phyloP scores from a whole-genome alignment of 2,888 invertebrate genomes.

The Oscheius myriophilus region DNA sequence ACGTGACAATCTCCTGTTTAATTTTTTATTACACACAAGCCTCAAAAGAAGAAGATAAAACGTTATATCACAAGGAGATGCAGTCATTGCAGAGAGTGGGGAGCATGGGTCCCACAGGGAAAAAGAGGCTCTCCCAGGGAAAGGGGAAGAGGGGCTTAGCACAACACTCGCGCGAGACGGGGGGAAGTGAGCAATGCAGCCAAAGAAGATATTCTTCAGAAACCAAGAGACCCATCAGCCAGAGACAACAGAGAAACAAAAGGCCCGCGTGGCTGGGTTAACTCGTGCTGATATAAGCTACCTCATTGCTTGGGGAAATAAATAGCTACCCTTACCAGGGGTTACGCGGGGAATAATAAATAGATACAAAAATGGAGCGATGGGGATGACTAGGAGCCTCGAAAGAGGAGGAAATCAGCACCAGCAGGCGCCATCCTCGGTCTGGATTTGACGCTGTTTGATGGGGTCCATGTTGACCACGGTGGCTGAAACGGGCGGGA shows the following conservation, averaged over 20 bases:
- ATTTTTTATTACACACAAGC: slow-evolving; percentile 16
- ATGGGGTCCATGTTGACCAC: slow-evolving; percentile 69
- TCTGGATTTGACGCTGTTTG: slow-evolving; percentile 67
- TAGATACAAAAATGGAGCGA: slow-evolving; percentile 16
- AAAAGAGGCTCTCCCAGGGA: not conserved
- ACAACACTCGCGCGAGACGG: slow-evolving; percentile 16
- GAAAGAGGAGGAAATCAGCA: slow-evolving; percentile 48
- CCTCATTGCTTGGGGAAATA: slow-evolving; percentile 3
- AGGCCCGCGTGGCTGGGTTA: no score
- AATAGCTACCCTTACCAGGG: no score
- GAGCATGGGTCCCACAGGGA: not conserved
- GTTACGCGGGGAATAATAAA: slow-evolving; percentile 6
- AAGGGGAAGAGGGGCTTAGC: slow-evolving; percentile 12
- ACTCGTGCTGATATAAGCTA: slow-evolving; percentile 14
- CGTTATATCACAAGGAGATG: slow-evolving; percentile 19
- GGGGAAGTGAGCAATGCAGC: slow-evolving; percentile 18
- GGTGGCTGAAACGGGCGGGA: slow-evolving; percentile 51
- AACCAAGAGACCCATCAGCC: no score
- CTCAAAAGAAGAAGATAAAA: not conserved
- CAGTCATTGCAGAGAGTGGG: slow-evolving; percentile 9
- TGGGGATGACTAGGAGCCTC: not conserved
- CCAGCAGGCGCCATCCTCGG: slow-evolving; percentile 70
- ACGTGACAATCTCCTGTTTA: slow-evolving; percentile 20
- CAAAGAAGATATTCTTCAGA: no score
- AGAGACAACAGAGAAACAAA: slow-evolving; percentile 3